These are phyloP conservation scores for Eurytoma adleriae DNA, from an alignment of 2,888 invertebrate genomes.

Conservation along the genomic window DNA sequence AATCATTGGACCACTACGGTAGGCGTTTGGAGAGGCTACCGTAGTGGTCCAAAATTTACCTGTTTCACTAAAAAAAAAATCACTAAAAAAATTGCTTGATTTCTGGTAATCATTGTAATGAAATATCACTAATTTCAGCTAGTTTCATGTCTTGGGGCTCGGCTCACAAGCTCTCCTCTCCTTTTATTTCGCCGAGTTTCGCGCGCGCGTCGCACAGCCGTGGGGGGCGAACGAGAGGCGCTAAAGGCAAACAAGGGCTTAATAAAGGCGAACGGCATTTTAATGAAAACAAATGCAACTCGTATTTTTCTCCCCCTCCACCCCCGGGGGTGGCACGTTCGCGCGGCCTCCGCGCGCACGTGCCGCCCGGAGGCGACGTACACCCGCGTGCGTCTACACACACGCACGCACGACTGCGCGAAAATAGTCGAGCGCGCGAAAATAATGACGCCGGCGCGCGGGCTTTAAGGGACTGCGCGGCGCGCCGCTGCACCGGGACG, in stretches of 20 bases:
- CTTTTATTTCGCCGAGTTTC: not conserved
- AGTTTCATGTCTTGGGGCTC: no score
- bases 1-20: no score
- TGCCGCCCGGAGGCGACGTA: conserved; percentile 19
- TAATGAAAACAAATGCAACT: conserved; percentile 68
- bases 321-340: conserved; percentile 62
- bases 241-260: conserved; percentile 53
- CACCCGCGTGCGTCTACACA: not conserved
- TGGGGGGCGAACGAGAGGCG: conserved; percentile 37
- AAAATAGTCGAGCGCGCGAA: conserved; percentile 68
- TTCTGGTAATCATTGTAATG: no score
- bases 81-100: no score
- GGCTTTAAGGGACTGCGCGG: conserved; percentile 36
- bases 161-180: not conserved
- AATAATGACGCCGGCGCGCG: not conserved
- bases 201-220: not conserved
- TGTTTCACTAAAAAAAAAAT: no score
- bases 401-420: conserved; percentile 50
- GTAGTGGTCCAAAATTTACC: no score
- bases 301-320: conserved; percentile 59
- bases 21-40: no score
- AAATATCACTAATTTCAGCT: no score
- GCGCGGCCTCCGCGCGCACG: conserved; percentile 42
- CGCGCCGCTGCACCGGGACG: conserved; percentile 17
- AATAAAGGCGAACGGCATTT: conserved; percentile 62